Evolutionary conservation across 2,113 vertebrate genomes (phyloP), one percentile per base, ranked within the genome.

Genomic region (Illadopsis cleaveri): DNA sequence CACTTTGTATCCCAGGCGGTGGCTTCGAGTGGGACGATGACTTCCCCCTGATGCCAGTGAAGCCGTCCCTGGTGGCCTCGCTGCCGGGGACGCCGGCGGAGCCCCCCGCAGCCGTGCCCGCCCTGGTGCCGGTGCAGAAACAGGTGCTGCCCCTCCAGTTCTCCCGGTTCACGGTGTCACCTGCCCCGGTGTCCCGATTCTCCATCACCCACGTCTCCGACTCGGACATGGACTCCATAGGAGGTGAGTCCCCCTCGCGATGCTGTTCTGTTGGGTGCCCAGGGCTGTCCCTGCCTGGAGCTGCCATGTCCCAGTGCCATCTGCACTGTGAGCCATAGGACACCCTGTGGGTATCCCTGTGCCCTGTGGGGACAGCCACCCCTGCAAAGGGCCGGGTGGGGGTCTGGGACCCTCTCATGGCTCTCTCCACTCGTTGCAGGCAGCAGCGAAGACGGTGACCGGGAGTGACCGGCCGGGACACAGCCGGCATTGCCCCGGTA

Each of bases 201-300:
- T 99, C 99, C 96, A 99, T 99, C 97, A 99, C 99, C 12, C 99
- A 99, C 44, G 98, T 99, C 92, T 98, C 99, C 0, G 99, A 99
- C 97, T 98, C 98, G 0, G 99, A 99, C n/a, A 94, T 98, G 82
- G 98, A 98, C 78, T 98, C 98, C 6, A 95, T 94, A 76, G 98
- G 98, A 99, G 99, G 99, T 99, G 94, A 98, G 98, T 35, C 9
- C 35, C 40, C 22, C 15, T 27, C 1, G 4, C 21, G 54, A 12
- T 12, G 31, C 30, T 27, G 33, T 61, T 42, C 45, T 4, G 38
- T 3, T 3, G 28, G 37, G 54, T 8, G 7, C 37, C 51, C 6
- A 3, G 45, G 47, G 17, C 19, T 6, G n/a, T n/a, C n/a, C n/a
- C n/a, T n/a, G 10, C 28, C 2, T 4, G 45, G 80, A 40, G 28